Base-by-base conservation (phyloP, 2,113 vertebrate genomes). In the Oostethus manadensis region DNA sequence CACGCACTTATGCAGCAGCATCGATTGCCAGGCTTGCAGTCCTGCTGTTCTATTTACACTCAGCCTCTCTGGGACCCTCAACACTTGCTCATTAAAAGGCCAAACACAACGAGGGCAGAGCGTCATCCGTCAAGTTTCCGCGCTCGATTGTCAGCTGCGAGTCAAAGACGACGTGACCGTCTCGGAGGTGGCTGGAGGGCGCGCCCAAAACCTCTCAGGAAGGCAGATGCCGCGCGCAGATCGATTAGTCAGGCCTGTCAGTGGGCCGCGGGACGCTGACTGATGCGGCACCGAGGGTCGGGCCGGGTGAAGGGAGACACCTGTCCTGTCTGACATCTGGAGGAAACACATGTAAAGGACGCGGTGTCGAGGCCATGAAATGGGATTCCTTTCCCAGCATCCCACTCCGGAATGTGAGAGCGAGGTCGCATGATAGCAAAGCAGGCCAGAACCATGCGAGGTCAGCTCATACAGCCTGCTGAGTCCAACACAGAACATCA, bases 51-150 rank as follows among this genome's bases (percentile, higher is more conserved):
- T 81, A 77, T 87, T 87, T 88, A 77, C 66, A 51, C 53, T 26
- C 29, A 60, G 81, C 72, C 82, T 78, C 83, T 17, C 71, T 54
- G 84, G 78, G 82, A 76, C 80, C 79, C 80, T 89, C 74, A 62
- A 54, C 74, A 20, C 74, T 64, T 51, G 48, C 76, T 80, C 70
- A 85, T 84, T 81, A 76, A 88, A 85, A 83, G 78, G 78, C 82
- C 70, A 45, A 73, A 73, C 71, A 74, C 68, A 40, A 21, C 35
- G n/a, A 55, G 33, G 33, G 8, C 10, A n/a, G 33, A 38, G 51
- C 4, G n/a, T 10, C 5, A 54, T 54, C 33, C 51, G 6, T 54
- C 51, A 38, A 5, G 10, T 5, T 38, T 38, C 29, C 1, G 33
- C 18, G n/a, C 35, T 58, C 7, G 14, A 21, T 26, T 46, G 16